These are phyloP conservation scores for Caiman crocodilus DNA, from an alignment of 2,797 vertebrate genomes.

Conservation along the genomic window DNA sequence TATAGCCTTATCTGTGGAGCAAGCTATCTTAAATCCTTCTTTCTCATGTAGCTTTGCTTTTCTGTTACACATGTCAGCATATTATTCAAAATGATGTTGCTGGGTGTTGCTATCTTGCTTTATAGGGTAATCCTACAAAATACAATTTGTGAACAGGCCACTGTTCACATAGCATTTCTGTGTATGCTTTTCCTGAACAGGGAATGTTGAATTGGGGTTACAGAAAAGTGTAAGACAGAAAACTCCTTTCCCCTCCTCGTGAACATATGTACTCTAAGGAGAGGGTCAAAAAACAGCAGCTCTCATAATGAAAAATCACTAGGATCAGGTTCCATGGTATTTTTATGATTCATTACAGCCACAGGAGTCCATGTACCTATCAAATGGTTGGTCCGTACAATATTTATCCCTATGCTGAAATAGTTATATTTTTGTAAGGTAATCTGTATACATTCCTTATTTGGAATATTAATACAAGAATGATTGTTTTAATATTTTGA, in stretches of 20 bases:
- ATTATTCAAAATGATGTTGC: neutral
- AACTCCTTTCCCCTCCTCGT: neutral
- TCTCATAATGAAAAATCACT: neutral
- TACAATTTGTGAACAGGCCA: accelerated
- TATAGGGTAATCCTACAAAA: accelerated
- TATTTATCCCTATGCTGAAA: neutral
- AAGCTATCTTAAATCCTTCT: neutral
- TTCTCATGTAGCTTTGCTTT: neutral
- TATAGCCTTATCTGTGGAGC: neutral
- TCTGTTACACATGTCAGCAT: accelerated
- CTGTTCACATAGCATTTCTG: neutral
- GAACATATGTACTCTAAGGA: neutral
- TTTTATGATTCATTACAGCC: accelerated
- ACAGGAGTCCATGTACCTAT: neutral
- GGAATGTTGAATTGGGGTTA: neutral
- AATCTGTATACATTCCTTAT: neutral
- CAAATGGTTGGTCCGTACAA: neutral
- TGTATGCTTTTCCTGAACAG: accelerated
- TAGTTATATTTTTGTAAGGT: neutral
- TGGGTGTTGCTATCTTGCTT: neutral
- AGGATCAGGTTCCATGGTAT: neutral
- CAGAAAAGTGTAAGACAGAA: accelerated
- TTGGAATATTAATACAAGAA: neutral
- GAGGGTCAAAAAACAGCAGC: neutral
- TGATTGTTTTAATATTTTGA: neutral